Evolutionary conservation across 2,797 vertebrate genomes (phyloP), one percentile per base, ranked within the genome.

Genomic region (Ispidina picta): DNA sequence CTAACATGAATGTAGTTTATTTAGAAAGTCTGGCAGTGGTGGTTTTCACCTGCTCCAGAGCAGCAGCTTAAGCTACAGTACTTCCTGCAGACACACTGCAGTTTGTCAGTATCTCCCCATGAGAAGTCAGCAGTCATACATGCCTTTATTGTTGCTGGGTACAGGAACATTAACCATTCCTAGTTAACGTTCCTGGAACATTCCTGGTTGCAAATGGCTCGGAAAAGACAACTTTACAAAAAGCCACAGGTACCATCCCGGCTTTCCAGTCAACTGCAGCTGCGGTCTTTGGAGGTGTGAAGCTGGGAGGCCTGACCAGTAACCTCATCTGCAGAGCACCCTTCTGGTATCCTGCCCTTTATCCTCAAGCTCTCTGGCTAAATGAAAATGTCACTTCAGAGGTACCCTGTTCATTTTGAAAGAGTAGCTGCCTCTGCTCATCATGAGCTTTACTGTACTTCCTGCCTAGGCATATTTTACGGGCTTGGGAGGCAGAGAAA

Each of bases 361-460:
- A 8, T 59, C 64, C 60, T 79, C 58, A 4, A 5, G 14, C 69
- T 89, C 52, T 1, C 39, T 60, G 65, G 19, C 37, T 35, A 13
- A 48, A 18, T 16, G 72, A 5, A 66, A 83, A 58, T 26, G 46
- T 77, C 75, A 44, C 83, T 89, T 41, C 0, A 0, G 66, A 86
- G 63, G 63, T 91, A 15, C 59, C 35, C 70, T 29, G 41, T 10
- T 86, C 28, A 0, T 64, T 82, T 29, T 81, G 88, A 74, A 90
- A 60, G 80, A 56, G 59, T 64, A 86, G 81, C 90, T 95, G 86
- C 71, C 70, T 68, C 64, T 86, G 63, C 73, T 85, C 52, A 2
- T 84, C 43, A 1, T 70, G 82, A 86, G 93, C 93, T 93, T 92
- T 88, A 55, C 89, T 84, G 89, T 74, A 64, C 93, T 94, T 95